Conservation (phyloP, 30 jellyfish, hydroid and myxozoan species). For the Haliclystus octoradiatus region DNA sequence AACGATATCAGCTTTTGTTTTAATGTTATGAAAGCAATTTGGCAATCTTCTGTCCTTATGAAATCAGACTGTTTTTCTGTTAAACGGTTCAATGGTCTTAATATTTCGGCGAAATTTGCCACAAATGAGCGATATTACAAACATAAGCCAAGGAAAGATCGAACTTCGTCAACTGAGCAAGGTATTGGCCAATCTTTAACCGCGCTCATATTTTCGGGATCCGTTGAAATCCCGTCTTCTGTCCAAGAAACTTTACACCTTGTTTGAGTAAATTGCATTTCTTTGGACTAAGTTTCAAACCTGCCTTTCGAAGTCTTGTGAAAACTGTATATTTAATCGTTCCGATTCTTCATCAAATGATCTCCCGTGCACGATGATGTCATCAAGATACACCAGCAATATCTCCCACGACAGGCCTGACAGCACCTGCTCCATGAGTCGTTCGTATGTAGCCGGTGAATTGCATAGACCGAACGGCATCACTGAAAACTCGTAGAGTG, state of each 20-base stretch:
- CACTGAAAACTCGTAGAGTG: slow-evolving; percentile 1
- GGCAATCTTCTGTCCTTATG: slow-evolving; percentile 11
- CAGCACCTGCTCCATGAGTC: slow-evolving; percentile 38
- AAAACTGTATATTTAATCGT: slow-evolving; percentile 16
- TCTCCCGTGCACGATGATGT: slow-evolving; percentile 13
- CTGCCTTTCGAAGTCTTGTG: slow-evolving; percentile 12
- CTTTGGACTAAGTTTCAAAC: slow-evolving; percentile 18
- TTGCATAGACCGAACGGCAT: slow-evolving; percentile 48
- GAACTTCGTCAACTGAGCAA: slow-evolving; percentile 11
- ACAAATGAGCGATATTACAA: slow-evolving; percentile 15
- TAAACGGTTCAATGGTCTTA: slow-evolving; percentile 6
- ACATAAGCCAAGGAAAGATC: slow-evolving; percentile 45
- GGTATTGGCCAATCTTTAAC: slow-evolving; percentile 9
- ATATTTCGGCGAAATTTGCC: not conserved
- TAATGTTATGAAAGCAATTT: not conserved
- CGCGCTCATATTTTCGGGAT: slow-evolving; percentile 24
- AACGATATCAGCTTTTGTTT: slow-evolving; percentile 15
- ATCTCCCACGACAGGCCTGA: slow-evolving; percentile 30
- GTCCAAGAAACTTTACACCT: slow-evolving; percentile 23
- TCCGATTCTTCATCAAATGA: slow-evolving; percentile 13
- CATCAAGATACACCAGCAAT: slow-evolving; percentile 48
- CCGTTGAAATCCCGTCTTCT: slow-evolving; percentile 12
- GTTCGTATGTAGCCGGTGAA: slow-evolving; percentile 40
- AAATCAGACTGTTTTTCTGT: slow-evolving; percentile 15
- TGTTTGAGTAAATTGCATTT: slow-evolving; percentile 37